Evolutionary conservation across 2,797 vertebrate species (phyloP), one percentile per base, ranked within the genome.

Genomic region (Erethizon dorsatum): DNA sequence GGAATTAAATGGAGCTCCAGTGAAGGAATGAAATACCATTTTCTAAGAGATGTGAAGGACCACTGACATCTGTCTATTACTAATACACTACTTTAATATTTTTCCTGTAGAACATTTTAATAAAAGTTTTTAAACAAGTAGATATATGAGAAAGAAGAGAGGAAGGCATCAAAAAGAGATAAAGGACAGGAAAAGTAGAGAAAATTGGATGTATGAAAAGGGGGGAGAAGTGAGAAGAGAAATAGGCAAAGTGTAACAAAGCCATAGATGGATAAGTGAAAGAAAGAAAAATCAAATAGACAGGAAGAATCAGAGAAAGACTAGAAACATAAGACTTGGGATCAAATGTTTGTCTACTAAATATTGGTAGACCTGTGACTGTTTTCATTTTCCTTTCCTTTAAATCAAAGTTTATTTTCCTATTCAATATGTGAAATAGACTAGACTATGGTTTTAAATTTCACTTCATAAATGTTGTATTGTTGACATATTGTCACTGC

Each of bases 1-100:
- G 13, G 52, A 56, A 90, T 22, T 18, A 33, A 17, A 33, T 56
- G 17, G 12, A 33, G 18, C 12, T 33, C 67, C 11, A 65, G 11
- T 14, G 26, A 56, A 3, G 17, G 5, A 26, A 80, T 20, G 7
- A 15, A 10, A 6, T 0, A 9, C 6, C 59, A 1, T 6, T 26
- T 10, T 45, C 18, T 63, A 45, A 28, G 28, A 54, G 41, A 33
- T 65, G 26, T 87, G 12, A 17, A 83, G 45, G 8, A 45, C 2
- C 10, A 1, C 28, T 41, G 3, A 17, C 54, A 26, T 56, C 41
- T 59, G n/a, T 88, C 20, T 45, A 1, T 17, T 54, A 12, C 17
- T 9, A 0, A 0, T 31, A 59, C 45, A 52, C 6, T 4, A 52
- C 57, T 54, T 20, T 11, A 61, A 61, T 67, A 8, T 69, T 59